A percentile compares a stretch with the other conserved stretches of the same genome.
phyloP scores from a whole-genome alignment of 2,113 vertebrate species.

The Callaeas wilsoni region DNA sequence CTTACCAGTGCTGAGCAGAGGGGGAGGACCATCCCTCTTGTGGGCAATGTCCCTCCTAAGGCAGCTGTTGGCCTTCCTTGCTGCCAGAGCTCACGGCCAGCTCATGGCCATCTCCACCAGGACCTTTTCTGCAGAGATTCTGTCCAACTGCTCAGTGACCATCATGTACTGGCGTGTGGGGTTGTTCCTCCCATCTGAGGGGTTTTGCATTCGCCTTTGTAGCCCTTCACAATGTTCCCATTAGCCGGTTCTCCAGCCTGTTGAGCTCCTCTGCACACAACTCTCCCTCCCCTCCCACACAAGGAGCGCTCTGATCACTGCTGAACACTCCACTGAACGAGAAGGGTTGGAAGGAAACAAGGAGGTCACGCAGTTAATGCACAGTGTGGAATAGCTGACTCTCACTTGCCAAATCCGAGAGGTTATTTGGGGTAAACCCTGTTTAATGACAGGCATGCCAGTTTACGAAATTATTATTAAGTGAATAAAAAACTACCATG shows the following conservation, averaged over 20 bases:
- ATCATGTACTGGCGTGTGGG: neutral
- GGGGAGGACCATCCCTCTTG: neutral
- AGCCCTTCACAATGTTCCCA: neutral
- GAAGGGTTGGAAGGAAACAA: neutral
- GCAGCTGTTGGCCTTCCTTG: neutral
- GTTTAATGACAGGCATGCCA: neutral
- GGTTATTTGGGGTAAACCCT: constrained; percentile 1
- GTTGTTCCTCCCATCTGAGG: neutral
- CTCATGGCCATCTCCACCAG: neutral
- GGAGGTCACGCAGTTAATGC: neutral
- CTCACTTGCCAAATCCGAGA: neutral
- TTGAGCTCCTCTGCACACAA: neutral
- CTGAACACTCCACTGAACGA: neutral
- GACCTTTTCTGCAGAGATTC: neutral
- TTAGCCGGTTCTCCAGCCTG: neutral
- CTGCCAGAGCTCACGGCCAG: neutral
- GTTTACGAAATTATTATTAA: neutral
- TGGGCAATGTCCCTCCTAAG: neutral
- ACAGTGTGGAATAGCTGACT: neutral
- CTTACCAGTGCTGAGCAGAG: neutral
- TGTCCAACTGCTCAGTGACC: neutral
- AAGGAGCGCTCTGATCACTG: neutral
- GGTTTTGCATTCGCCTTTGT: neutral
- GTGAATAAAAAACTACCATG: neutral
- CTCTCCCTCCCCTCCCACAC: neutral